phyloP scores from a whole-genome alignment of 2,113 vertebrate genomes.

The Chionodraco myersi region DNA sequence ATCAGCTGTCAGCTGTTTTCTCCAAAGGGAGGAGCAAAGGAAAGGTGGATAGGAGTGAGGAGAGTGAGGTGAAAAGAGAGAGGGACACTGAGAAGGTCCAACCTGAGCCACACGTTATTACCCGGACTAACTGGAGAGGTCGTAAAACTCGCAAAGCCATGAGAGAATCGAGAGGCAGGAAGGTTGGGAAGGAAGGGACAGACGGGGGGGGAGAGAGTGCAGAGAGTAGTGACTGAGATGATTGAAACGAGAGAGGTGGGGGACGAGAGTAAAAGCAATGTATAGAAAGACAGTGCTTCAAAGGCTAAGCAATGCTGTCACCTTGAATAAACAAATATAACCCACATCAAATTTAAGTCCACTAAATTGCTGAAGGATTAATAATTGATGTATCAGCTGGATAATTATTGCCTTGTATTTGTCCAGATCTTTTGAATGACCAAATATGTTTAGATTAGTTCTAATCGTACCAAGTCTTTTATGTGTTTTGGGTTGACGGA shows the following conservation, averaged over 20 bases:
- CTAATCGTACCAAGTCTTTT: neutral
- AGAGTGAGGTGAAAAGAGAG: conserved; percentile 20
- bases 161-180: conserved; percentile 54
- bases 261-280: neutral
- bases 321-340: neutral
- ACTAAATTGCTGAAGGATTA: neutral
- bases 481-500: neutral
- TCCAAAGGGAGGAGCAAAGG: conserved; percentile 17
- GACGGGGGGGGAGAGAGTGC: neutral
- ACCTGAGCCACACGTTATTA: neutral
- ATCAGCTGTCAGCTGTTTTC: neutral
- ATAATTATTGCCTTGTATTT: neutral
- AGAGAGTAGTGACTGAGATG: neutral
- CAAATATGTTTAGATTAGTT: neutral
- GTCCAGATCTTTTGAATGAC: neutral
- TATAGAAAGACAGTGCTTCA: neutral
- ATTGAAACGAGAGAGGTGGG: neutral
- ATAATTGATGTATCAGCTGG: neutral
- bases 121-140: conserved; percentile 60
- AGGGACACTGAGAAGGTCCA: neutral
- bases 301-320: neutral
- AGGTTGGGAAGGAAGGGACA: conserved; percentile 2
- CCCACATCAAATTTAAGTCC: neutral
- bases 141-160: conserved; percentile 65
- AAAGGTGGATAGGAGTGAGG: conserved; percentile 19